Evolutionary conservation across 1,140 invertebrate genomes (phyloP), one percentile per base, ranked within the genome.

Genomic region (Drosophila ercepeae): DNA sequence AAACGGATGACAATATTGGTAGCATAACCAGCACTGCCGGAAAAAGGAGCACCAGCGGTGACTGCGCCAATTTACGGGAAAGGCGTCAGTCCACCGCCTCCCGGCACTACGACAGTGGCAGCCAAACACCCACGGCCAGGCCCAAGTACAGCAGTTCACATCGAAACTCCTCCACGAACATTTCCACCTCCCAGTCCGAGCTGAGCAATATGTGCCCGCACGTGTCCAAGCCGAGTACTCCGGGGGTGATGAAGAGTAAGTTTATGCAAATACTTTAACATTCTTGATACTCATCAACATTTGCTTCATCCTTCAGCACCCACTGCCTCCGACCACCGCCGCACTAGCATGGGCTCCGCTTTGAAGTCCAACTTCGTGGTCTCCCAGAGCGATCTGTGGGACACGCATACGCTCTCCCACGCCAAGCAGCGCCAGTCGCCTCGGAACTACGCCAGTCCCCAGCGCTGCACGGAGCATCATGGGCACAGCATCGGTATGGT

Each of bases 341-440:
- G 90, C 21, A 90, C 90, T 4, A 91, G 90, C 57, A 91, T 91
- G 86, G 90, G 90, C 13, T 51, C 88, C 21, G 89, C 88, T 5
- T 89, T 93, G 14, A 93, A 93, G 74, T 93, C 93, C 52, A 93
- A 93, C 55, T 94, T 93, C 71, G 93, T 94, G 39, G 93, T 94
- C n/a, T 93, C 93, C 1, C 93, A 94, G 72, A 94, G 93, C 65
- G 93, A 94, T 70, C 75, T 94, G n/a, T 94, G 93, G 93, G 93
- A 94, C 69, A 94, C 93, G 0, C 93, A 93, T 57, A 94, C 93
- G 0, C 92, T 94, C 60, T 93, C 93, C n/a, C 93, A 94, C 67
- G 91, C 91, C 45, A 93, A 93, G 68, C 92, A 93, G 53, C 91
- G 92, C 76, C 91, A 92, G 57, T 91, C 89, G 61, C 90, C 82